Percentiles rank a stretch among this genome's conserved stretches.
Conservation (phyloP, 2,113 vertebrate species). For the Gambusia holbrooki region DNA sequence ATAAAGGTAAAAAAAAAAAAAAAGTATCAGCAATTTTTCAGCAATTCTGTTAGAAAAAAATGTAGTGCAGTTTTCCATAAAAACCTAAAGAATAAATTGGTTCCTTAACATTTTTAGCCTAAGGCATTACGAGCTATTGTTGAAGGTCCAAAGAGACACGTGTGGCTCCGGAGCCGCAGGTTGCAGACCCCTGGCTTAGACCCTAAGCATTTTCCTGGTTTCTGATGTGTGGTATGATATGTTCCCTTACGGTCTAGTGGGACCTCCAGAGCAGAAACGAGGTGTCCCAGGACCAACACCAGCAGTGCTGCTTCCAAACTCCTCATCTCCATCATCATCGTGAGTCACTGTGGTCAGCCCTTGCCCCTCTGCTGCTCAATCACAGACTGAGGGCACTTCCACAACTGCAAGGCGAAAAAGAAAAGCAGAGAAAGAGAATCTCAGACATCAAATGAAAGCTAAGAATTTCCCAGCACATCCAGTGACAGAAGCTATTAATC, state of each 20-base stretch:
- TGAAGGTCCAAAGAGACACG: too few species aligned
- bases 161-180: too few species aligned
- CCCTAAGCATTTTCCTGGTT: neutral
- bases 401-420: slow-evolving; percentile 45
- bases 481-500: slow-evolving; percentile 42
- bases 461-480: slow-evolving; percentile 31
- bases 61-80: too few species aligned
- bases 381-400: slow-evolving; percentile 54
- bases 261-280: slow-evolving; percentile 89
- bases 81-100: too few species aligned
- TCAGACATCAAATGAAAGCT: slow-evolving; percentile 29
- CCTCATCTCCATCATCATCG: slow-evolving; percentile 81
- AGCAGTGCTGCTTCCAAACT: slow-evolving; percentile 77
- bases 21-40: too few species aligned
- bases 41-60: too few species aligned
- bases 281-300: slow-evolving; percentile 85
- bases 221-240: neutral
- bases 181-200: too few species aligned
- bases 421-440: slow-evolving; percentile 12
- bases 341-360: slow-evolving; percentile 65
- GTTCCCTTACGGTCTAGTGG: slow-evolving; percentile 93
- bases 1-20: too few species aligned
- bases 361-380: slow-evolving; percentile 71
- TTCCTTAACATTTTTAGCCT: too few species aligned
- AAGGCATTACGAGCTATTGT: too few species aligned